Evolutionary conservation across 2,797 vertebrate species (phyloP), one percentile per base, ranked within the genome.

Genomic region (Tokudaia tokunoshimensis): DNA sequence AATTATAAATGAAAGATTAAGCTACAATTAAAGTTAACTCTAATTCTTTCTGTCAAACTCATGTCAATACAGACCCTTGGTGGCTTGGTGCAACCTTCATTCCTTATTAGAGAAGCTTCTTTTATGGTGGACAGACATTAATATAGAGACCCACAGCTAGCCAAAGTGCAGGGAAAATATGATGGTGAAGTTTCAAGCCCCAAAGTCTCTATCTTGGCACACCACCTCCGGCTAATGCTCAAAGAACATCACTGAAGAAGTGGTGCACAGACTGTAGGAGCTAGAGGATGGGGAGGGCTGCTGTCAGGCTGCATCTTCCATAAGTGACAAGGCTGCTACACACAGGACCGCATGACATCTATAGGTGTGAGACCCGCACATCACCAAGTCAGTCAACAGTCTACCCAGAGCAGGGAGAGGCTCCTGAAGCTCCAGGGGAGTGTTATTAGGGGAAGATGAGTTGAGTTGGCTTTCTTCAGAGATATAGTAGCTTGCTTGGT

Each of bases 1-100:
- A 84, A 83, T 82, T 86, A 44, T 47, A 85, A 44, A 52, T 72
- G 79, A 91, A 91, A 90, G 6, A 3, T 61, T 81, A 44, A 94
- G 44, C 4, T 81, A 44, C 55, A 89, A 50, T 85, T 85, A 81
- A 91, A 63, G 81, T 14, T 78, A 94, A 81, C 13, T 52, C 3
- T 19, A 67, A n/a, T 13, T 65, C 20, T 67, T 91, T 89, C 55
- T 59, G 15, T 74, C n/a, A 41, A 87, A 57, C 24, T 74, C 6
- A 11, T 41, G 14, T 74, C 37, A 57, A 41, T 29, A 11, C 65
- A 70, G 31, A 37, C 52, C 22, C 47, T 67, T 85, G 11, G 10
- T 31, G 41, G 26, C 41, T 47, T 47, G 41, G 19, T 24, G 31
- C 1, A 70, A 19, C 20, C 2, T 34, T 85, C 29, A 14, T 52